A percentile compares a stretch with the other conserved stretches of the same genome.
Evolutionary conservation across 2,888 invertebrate species (phyloP).

Genomic region (Apamea anceps): DNA sequence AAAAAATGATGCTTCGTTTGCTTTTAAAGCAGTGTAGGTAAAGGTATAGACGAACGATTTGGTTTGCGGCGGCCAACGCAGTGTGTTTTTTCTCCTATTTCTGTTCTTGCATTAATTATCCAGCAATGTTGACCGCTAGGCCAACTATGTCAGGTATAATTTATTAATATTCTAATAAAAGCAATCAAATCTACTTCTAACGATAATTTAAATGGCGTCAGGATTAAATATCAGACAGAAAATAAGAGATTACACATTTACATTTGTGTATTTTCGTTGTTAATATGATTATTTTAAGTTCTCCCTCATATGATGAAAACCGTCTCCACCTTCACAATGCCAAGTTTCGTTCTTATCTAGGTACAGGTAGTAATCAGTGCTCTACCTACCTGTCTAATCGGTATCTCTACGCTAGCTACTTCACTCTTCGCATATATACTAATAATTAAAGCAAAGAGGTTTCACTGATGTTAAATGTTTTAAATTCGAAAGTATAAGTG

Average conservation of each 20-base stretch:
- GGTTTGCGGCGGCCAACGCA: not conserved
- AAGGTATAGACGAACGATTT: not conserved
- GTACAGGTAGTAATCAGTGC: not conserved
- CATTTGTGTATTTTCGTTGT: not conserved
- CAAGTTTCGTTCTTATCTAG: not conserved
- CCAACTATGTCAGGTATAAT: not conserved
- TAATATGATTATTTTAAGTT: not conserved
- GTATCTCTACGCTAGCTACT: not conserved
- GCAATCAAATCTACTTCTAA: not conserved
- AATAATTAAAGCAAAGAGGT: not conserved
- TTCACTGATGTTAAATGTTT: not conserved
- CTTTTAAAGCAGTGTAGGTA: not conserved
- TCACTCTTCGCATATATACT: not conserved
- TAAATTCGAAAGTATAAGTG: not conserved
- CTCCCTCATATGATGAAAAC: not conserved
- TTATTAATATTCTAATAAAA: conserved; percentile 7
- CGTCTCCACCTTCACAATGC: not conserved
- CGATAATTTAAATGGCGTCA: conserved; percentile 4
- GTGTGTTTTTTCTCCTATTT: not conserved
- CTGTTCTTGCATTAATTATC: not conserved
- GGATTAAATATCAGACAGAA: conserved; percentile 9
- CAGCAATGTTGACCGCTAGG: not conserved
- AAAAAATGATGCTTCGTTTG: not conserved
- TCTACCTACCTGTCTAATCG: not conserved
- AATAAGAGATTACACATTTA: not conserved